Evolutionary conservation across 2,113 vertebrate species (phyloP), one percentile per base, ranked within the genome.

Genomic region (Lates calcarifer): DNA sequence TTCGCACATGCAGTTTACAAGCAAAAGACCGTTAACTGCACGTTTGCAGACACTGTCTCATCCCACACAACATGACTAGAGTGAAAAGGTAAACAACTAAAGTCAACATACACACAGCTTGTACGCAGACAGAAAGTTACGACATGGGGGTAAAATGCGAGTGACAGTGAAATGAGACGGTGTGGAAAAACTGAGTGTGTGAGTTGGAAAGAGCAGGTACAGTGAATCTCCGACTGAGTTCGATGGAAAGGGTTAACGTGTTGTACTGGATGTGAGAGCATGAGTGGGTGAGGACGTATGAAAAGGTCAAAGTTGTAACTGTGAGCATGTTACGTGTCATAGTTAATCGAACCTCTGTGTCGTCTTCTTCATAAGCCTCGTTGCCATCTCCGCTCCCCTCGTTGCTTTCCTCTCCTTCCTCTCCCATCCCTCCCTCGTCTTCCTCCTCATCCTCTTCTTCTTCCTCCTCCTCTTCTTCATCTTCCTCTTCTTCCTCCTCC

Each of bases 371-470:
- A 18, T 98, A 99, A 0, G 93, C 95, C 57, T 99, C 97, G 26
- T 97, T 97, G 28, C 96, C 97, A 31, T 98, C 97, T 47, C 96
- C 96, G 47, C 97, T 97, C 56, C 96, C 97, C 75, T 97, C 97
- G 2, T 99, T 98, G 55, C 97, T 99, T 28, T 99, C 98, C 28
- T 99, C 97, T 45, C 96, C 98, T 90, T 97, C 98, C 14, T 97
- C 97, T 53, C 95, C 97, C 94, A 98, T 97, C 3, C 96, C 97
- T 0, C 95, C 95, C 56, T 97, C 97, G n/a, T 98, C 97, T 17
- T 98, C 98, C 0, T 99, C 98, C 0, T 98, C 98, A 0, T 98
- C 98, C 0, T 98, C 97, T 0, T 98, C 98, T 0, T 98, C 98
- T 0, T 98, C 96, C 41, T 98, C 97, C 18, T 97, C 97, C 6